phyloP scores from a whole-genome alignment of 2,888 invertebrate species.

The Chrysotoxum bicinctum region DNA sequence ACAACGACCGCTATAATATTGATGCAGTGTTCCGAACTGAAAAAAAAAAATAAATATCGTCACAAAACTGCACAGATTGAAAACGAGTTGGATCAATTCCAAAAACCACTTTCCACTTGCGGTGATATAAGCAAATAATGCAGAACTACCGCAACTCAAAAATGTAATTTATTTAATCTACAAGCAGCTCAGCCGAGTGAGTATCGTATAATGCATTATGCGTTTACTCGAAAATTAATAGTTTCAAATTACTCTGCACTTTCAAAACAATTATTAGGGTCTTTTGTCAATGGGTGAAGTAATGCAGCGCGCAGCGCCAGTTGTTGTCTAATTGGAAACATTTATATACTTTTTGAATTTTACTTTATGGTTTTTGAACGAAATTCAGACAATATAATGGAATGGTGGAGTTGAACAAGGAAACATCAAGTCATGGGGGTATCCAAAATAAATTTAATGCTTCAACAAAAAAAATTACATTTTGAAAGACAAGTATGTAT shows the following conservation, averaged over 20 bases:
- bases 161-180: constrained; percentile 36
- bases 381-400: background rate
- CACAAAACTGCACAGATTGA: constrained; percentile 16
- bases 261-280: constrained; percentile 59
- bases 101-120: constrained; percentile 64
- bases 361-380: background rate
- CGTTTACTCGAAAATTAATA: constrained; percentile 57
- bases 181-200: background rate
- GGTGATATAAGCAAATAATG: constrained; percentile 7
- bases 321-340: constrained; percentile 37
- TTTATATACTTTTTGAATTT: constrained; percentile 19
- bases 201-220: background rate
- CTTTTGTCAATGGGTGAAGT: constrained; percentile 63
- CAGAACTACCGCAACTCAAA: constrained; percentile 23
- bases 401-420: background rate
- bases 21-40: background rate
- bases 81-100: constrained; percentile 53
- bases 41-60: background rate
- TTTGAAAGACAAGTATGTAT: background rate
- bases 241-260: constrained; percentile 68
- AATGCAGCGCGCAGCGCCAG: background rate
- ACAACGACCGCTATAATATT: constrained; percentile 8
- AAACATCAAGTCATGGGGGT: background rate
- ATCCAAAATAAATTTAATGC: constrained; percentile 1
- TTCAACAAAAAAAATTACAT: background rate